Percentiles rank a stretch among this genome's conserved stretches.
These are phyloP conservation scores for Leptinotarsa rubiginosa DNA, from an alignment of 2,888 invertebrate genomes.

Conservation along the genomic window DNA sequence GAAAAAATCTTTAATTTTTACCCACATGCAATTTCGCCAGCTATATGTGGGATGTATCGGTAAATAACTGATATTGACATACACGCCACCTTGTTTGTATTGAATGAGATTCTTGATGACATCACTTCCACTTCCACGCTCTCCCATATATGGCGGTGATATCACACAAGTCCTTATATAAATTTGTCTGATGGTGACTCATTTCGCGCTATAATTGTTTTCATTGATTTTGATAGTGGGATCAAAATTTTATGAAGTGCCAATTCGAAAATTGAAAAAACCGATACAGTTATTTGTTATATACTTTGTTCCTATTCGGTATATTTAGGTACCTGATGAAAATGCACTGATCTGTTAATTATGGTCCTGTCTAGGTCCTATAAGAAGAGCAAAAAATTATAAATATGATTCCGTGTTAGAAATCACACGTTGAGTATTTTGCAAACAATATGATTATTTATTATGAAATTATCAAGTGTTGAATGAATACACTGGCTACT, in stretches of 20 bases:
- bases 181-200: slow-evolving; percentile 33
- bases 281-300: no score
- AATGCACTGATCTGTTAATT: no score
- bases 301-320: no score
- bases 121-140: slow-evolving; percentile 47
- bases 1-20: neutral
- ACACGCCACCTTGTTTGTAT: slow-evolving; percentile 76
- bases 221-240: neutral
- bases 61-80: slow-evolving; percentile 1
- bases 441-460: no score
- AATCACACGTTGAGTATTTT: no score
- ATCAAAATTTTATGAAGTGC: neutral
- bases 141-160: slow-evolving; percentile 57
- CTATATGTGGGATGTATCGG: slow-evolving; percentile 1
- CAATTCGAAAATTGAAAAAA: no score
- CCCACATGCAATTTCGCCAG: neutral
- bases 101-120: slow-evolving; percentile 43
- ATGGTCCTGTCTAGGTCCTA: no score
- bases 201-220: slow-evolving; percentile 17
- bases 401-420: no score
- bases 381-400: no score
- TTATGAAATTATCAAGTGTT: no score
- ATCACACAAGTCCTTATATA: slow-evolving; percentile 49
- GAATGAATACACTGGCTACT: no score
- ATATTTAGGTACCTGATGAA: no score